Evolutionary conservation across 2,888 invertebrate species (phyloP).

Genomic region (Tetrapedia diversipes): DNA sequence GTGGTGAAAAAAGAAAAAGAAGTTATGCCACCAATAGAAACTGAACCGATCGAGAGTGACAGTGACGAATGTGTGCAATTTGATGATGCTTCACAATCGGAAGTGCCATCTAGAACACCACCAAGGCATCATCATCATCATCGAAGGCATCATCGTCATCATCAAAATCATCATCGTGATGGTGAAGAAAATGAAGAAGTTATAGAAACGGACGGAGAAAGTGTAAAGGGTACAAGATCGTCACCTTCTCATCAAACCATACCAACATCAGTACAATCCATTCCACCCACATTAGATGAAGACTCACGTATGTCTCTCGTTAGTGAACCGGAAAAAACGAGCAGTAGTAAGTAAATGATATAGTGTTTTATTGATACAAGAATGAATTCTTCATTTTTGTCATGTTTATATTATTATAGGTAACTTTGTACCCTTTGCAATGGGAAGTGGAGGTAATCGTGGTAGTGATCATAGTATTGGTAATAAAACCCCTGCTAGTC

Average conservation of each 20-base stretch:
- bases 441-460: constrained; percentile 78
- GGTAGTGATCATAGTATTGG: constrained; percentile 77
- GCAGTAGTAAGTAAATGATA: constrained; percentile 74
- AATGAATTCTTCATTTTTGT: background rate
- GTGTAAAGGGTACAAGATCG: constrained; percentile 73
- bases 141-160: constrained; percentile 80
- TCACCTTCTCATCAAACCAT: constrained; percentile 71
- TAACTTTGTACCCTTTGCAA: constrained; percentile 82
- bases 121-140: constrained; percentile 80
- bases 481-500: constrained; percentile 81
- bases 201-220: constrained; percentile 73
- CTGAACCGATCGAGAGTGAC: constrained; percentile 90
- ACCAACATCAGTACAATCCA: constrained; percentile 74
- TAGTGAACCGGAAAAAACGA: constrained; percentile 81
- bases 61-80: constrained; percentile 81
- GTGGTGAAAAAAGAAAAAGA: constrained; percentile 80
- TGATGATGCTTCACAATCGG: constrained; percentile 77
- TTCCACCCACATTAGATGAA: constrained; percentile 77
- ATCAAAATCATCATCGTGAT: constrained; percentile 80
- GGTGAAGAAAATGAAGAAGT: constrained; percentile 75
- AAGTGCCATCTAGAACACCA: constrained; percentile 78
- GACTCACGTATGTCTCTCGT: constrained; percentile 81
- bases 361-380: background rate
- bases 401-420: constrained; percentile 63
- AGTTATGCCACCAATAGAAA: constrained; percentile 86